A percentile compares a stretch with the other conserved stretches of the same genome.
These are phyloP conservation scores for Psix sp. DNA, from an alignment of 1,140 invertebrate species.

Conservation along the genomic window DNA sequence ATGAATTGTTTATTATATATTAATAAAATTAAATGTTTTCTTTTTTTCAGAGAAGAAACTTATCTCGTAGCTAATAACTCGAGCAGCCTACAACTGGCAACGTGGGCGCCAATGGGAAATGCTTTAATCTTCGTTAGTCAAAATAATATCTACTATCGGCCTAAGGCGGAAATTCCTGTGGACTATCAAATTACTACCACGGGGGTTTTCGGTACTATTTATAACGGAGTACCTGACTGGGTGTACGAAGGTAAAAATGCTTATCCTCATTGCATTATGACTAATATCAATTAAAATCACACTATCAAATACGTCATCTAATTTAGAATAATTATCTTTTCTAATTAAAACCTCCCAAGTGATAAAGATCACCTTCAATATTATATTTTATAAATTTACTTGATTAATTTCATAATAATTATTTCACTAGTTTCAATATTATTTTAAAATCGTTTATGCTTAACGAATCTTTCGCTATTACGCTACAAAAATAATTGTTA, in stretches of 20 bases:
- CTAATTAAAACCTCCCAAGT: background rate
- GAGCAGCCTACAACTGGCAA: conserved; percentile 80
- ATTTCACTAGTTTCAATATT: too few relatives aligned
- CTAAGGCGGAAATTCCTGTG: conserved; percentile 72
- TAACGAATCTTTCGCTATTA: too few relatives aligned
- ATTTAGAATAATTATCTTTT: conserved; percentile 13
- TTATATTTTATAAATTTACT: too few relatives aligned
- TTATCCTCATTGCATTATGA: conserved; percentile 4
- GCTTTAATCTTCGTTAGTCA: conserved; percentile 85
- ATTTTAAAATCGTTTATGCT: too few relatives aligned
- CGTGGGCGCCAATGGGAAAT: conserved; percentile 85
- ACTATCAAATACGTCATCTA: conserved; percentile 13
- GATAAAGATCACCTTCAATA: too few relatives aligned
- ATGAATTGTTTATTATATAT: background rate
- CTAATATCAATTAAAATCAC: conserved; percentile 14
- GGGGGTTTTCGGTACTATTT: conserved; percentile 78
- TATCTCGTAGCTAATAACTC: conserved; percentile 74
- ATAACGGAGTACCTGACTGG: conserved; percentile 89
- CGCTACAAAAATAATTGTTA: too few relatives aligned
- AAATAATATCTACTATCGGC: conserved; percentile 88
- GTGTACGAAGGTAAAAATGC: conserved; percentile 84
- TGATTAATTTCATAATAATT: too few relatives aligned
- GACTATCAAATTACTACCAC: conserved; percentile 78
- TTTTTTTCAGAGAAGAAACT: conserved; percentile 65
- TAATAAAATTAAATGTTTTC: conserved; percentile 3